Evolutionary conservation across 1,140 invertebrate species (phyloP).

Genomic region (Drosophila lini): DNA sequence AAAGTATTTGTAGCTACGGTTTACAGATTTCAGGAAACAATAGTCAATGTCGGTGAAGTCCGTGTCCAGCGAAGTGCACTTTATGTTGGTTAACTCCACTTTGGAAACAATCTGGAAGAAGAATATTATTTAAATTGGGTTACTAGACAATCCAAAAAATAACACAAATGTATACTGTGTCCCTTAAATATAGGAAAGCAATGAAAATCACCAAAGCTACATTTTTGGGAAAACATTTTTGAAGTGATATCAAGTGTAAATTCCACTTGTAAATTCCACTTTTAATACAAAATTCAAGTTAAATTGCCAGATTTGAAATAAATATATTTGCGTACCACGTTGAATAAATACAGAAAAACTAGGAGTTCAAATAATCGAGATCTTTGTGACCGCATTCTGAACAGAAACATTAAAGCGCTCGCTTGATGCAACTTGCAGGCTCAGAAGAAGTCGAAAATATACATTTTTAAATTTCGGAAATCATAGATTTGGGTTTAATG

Average conservation of each 20-base stretch:
- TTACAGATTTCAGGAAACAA: not conserved
- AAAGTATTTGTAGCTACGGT: conserved; percentile 29
- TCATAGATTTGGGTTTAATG: not conserved
- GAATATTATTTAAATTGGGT: not conserved
- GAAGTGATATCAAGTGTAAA: too few species aligned
- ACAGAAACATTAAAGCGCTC: not conserved
- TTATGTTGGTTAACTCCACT: not conserved
- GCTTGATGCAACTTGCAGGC: not conserved
- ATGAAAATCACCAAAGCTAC: too few species aligned
- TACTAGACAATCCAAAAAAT: too few species aligned
- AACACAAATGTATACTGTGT: too few species aligned
- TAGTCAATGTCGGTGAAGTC: not conserved
- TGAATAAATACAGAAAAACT: not conserved
- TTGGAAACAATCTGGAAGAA: not conserved
- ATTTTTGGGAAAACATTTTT: too few species aligned
- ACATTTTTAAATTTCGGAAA: too few species aligned
- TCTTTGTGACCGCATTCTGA: not conserved
- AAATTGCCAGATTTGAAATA: not conserved
- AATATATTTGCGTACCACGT: not conserved
- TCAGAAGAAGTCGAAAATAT: not conserved
- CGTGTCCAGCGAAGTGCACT: not conserved
- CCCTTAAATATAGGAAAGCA: too few species aligned
- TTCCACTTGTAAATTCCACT: too few species aligned
- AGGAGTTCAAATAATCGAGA: not conserved
- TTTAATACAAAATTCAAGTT: not conserved